A percentile compares a stretch with the other conserved stretches of the same genome.
These are phyloP conservation scores for Tamandua tetradactyla DNA, from an alignment of 2,797 vertebrate genomes.

Conservation along the genomic window DNA sequence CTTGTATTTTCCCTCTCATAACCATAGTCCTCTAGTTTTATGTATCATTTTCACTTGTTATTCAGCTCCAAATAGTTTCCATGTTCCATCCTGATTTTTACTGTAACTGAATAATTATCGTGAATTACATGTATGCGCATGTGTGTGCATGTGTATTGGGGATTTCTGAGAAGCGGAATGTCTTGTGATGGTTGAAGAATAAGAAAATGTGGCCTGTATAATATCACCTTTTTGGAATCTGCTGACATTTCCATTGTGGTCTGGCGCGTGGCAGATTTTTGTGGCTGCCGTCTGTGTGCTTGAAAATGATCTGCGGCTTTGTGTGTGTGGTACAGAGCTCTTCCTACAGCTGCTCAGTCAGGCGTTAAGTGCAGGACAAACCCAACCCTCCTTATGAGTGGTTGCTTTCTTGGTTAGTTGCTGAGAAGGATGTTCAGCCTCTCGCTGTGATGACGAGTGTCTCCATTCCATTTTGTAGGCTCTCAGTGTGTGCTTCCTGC, in stretches of 20 bases:
- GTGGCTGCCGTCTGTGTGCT: constrained; percentile 19
- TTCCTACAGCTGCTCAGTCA: background rate
- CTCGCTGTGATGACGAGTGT: background rate
- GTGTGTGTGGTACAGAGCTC: background rate
- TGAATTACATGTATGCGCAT: background rate
- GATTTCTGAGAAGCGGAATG: background rate
- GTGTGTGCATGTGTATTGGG: background rate
- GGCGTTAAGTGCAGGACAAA: constrained; percentile 12
- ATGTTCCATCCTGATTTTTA: background rate
- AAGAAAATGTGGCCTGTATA: background rate
- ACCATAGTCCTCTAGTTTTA: background rate
- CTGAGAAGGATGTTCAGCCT: background rate
- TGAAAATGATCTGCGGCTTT: constrained; percentile 31
- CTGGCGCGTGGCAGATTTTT: constrained; percentile 20
- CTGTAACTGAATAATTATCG: constrained; percentile 36
- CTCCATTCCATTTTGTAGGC: background rate
- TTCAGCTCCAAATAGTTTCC: background rate
- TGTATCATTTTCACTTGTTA: background rate
- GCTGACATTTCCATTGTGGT: constrained; percentile 68
- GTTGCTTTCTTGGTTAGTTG: constrained; percentile 29
- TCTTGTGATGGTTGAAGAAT: background rate
- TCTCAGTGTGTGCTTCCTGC: background rate
- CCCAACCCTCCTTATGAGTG: background rate
- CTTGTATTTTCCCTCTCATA: background rate
- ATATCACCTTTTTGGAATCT: constrained; percentile 71